phyloP scores from a whole-genome alignment of 1,140 invertebrate genomes.

The Microplitis demolitor region DNA sequence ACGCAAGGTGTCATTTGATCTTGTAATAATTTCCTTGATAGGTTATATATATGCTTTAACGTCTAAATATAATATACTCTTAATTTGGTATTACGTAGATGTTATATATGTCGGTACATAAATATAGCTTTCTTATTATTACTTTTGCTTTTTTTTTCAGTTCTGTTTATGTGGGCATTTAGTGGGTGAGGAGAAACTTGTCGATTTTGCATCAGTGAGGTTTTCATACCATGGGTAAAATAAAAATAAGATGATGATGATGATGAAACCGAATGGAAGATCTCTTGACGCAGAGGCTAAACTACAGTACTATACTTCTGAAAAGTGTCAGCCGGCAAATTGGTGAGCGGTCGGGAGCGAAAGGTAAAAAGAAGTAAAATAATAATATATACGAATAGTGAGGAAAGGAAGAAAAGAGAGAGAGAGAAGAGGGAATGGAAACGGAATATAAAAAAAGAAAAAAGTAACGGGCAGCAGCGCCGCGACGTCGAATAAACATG shows the following conservation, averaged over 20 bases:
- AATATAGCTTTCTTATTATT: too few species aligned
- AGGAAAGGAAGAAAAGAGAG: neutral
- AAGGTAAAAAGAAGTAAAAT: neutral
- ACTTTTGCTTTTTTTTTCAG: too few species aligned
- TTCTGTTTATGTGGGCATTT: too few species aligned
- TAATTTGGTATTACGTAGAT: too few species aligned
- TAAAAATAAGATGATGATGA: neutral
- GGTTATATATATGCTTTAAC: neutral
- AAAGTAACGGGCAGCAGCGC: conserved; percentile 42
- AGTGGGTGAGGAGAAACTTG: too few species aligned
- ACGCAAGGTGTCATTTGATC: conserved; percentile 29
- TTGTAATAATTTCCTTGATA: too few species aligned
- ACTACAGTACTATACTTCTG: neutral
- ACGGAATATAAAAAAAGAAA: neutral
- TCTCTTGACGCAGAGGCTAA: neutral
- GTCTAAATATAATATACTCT: too few species aligned
- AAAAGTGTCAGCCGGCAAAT: conserved; percentile 54
- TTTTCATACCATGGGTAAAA: too few species aligned
- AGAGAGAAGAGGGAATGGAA: too few species aligned
- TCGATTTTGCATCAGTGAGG: too few species aligned
- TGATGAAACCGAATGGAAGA: neutral
- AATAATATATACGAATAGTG: neutral
- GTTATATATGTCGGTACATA: too few species aligned
- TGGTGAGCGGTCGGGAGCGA: conserved; percentile 36
- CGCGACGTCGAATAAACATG: conserved; percentile 56